Base-by-base conservation (phyloP, 2,113 vertebrate genomes). In the Lipophrys pholis region DNA sequence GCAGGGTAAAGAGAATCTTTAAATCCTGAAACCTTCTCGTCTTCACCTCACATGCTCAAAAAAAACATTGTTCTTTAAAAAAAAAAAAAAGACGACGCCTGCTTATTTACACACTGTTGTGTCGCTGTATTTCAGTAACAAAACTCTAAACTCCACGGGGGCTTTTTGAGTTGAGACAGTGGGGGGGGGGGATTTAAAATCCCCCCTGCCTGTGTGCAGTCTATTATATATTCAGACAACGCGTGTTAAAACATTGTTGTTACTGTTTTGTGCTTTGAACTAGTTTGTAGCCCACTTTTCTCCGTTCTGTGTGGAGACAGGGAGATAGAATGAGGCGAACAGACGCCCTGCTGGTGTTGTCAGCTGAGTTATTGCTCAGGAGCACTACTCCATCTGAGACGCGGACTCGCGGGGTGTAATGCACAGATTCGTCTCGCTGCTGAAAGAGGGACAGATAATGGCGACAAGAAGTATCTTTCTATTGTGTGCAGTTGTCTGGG, bases 341-440 rank as follows among this genome's bases (percentile, higher is more conserved):
- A 40, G 69, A 59, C 4, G 16, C 72, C 70, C 59, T 36, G 54
- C 15, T 71, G 59, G 43, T 51, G 72, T 17, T 39, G 16, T 54
- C 49, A 53, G 49, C 42, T 67, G 57, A 46, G 77, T 16, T 43
- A 64, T 68, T 12, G 42, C 50, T 62, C 46, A 35, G 50, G 61
- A 56, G 55, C 69, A 16, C 51, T 30, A 12, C 43, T 64, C 64
- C 36, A 21, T 67, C 64, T 53, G 57, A 46, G 69, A 45, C 68
- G 36, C 15, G 63, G 59, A 41, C 61, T 16, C 62, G 9, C 43
- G 36, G 70, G 57, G 30, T 17, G 71, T 51, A 50, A 73, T 35
- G 58, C 66, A 49, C 67, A 78, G 60, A 84, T 84, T 54, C 42
- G 49, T 84, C 67, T 70, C 41, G 8, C 53, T 11, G 58, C 42